Conservation (phyloP, 2,797 vertebrate genomes). For the Trematomus bernacchii region DNA sequence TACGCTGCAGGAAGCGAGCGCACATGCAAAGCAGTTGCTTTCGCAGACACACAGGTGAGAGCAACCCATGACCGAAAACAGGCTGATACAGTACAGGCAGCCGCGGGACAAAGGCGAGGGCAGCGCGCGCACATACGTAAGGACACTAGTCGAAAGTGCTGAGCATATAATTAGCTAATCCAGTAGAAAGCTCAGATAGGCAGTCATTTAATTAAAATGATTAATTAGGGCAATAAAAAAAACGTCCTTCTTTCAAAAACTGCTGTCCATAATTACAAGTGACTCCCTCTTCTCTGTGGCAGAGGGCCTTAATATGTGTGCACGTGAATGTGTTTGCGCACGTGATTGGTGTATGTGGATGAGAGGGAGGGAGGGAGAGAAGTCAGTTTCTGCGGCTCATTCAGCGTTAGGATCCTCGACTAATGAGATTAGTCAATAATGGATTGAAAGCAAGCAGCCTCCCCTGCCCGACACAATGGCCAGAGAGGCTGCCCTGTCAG, state of each 20-base stretch:
- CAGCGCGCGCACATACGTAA: too few species aligned
- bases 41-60: conserved; percentile 61
- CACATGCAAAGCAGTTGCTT: conserved; percentile 69
- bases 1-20: conserved; percentile 28
- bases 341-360: conserved; percentile 54
- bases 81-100: conserved; percentile 34
- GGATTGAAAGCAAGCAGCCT: conserved; percentile 79
- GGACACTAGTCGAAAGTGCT: conserved; percentile 65
- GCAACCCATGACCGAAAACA: conserved; percentile 36
- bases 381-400: conserved; percentile 73
- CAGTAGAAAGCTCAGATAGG: conserved; percentile 74
- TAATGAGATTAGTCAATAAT: conserved; percentile 85
- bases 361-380: conserved; percentile 45
- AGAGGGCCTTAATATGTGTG: conserved; percentile 44
- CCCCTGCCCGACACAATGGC: conserved; percentile 73
- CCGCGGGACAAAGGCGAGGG: conserved; percentile 40
- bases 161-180: conserved; percentile 79
- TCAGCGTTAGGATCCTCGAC: conserved; percentile 76
- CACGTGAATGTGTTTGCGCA: conserved; percentile 50
- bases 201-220: conserved; percentile 83
- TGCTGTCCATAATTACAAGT: conserved; percentile 76
- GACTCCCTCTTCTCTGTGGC: conserved; percentile 60
- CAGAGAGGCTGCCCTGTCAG: conserved; percentile 74
- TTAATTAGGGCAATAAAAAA: conserved; percentile 80
- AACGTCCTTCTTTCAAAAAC: conserved; percentile 67